These are phyloP conservation scores for Calephelis virginiensis DNA, from an alignment of 1,140 invertebrate genomes.

Conservation along the genomic window DNA sequence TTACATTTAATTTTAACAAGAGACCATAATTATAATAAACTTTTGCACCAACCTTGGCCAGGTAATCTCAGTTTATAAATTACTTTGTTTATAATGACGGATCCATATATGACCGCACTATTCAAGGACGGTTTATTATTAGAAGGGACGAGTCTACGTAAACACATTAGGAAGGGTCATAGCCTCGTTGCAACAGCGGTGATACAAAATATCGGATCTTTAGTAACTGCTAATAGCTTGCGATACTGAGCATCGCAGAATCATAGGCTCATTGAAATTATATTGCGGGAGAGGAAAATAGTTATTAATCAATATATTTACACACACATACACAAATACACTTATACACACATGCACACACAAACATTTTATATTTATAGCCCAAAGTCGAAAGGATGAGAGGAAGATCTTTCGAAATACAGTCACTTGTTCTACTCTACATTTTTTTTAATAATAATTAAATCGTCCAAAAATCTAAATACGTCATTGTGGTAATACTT, in stretches of 20 bases:
- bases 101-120: conserved; percentile 28
- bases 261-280: not conserved
- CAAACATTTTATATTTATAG: no score
- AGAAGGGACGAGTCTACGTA: conserved; percentile 25
- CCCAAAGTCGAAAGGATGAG: no score
- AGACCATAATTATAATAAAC: conserved; percentile 8
- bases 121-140: conserved; percentile 29
- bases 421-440: no score
- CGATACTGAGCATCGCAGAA: not conserved
- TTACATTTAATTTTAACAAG: not conserved
- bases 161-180: conserved; percentile 11
- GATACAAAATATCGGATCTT: conserved; percentile 3
- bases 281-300: not conserved
- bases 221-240: not conserved
- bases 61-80: conserved; percentile 24
- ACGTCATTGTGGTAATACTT: no score
- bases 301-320: not conserved
- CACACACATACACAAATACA: no score
- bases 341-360: no score
- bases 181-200: conserved; percentile 1
- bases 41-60: conserved; percentile 5
- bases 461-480: no score
- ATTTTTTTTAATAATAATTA: no score
- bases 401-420: no score
- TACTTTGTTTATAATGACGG: conserved; percentile 25